Base-by-base conservation (phyloP, 2,113 vertebrate species). In the Channa maculata region DNA sequence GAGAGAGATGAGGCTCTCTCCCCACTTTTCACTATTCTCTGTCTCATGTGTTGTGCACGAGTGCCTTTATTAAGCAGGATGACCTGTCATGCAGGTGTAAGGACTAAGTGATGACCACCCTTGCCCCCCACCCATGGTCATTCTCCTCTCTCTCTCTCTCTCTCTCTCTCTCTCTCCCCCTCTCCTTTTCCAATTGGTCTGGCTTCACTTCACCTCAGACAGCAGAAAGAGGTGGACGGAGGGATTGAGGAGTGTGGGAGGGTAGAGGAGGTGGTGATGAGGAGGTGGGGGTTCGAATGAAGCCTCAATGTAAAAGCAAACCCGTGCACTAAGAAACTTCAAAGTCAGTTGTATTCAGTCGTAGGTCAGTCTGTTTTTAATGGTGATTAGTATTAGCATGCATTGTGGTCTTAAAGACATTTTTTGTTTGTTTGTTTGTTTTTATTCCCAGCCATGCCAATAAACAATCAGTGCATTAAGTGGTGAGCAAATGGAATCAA, bases 381-480 rank as follows among this genome's bases (percentile, higher is more conserved):
- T 60, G 58, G 63, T 70, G 72, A 89, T 91, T 88, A 78, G 82
- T 71, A 81, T 88, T 71, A 85, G 73, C 86, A 75, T 66, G 86
- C 74, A 6, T 52, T 77, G 52, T 58, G 14, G 75, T 79, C 82
- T 84, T 79, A 75, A 83, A 90, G 57, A 82, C 73, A 60, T 66
- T 78, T 88, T 86, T 72, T 75, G 45, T 83, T 82, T 80, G 46
- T 88, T 77, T 76, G 55, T 91, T 85, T 88, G 64, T 87, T 85
- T 87, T 87, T 65, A 88, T 78, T 77, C 71, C 69, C 50, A 46
- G 65, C 73, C 61, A 75, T 70, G 88, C 89, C 91, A 89, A 92
- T 92, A 94, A 91, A 93, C 90, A 91, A 91, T 91, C 89, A 90
- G 85, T 46, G 77, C 87, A 91, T 92, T 92, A 93, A 91, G 89